Percentiles rank a stretch among this genome's conserved stretches.
These are phyloP conservation scores for Lordiphosa fenestrarum DNA, from an alignment of 2,888 invertebrate genomes.

Conservation along the genomic window DNA sequence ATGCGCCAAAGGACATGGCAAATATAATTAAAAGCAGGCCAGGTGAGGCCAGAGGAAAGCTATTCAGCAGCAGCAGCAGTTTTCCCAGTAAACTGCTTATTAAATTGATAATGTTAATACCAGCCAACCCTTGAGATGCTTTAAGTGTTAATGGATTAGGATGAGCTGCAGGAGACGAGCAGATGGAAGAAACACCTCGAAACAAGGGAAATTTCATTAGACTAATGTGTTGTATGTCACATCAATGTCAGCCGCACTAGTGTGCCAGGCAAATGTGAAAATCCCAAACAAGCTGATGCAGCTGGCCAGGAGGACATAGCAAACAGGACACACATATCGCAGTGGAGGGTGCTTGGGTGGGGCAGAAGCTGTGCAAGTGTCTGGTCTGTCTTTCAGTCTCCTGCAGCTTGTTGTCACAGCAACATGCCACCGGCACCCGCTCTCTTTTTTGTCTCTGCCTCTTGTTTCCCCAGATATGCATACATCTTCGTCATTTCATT, in stretches of 20 bases:
- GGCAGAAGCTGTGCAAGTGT: constrained; percentile 17
- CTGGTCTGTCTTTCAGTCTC: constrained; percentile 44
- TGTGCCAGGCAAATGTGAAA: constrained; percentile 59
- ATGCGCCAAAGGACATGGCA: constrained; percentile 36
- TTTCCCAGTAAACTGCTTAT: constrained; percentile 4
- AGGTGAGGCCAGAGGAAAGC: background rate
- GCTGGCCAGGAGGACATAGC: constrained; percentile 41
- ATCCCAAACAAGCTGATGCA: constrained; percentile 60
- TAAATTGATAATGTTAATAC: constrained; percentile 10
- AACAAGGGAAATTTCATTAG: constrained; percentile 60
- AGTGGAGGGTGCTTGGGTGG: background rate
- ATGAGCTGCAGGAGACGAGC: background rate
- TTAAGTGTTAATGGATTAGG: constrained; percentile 1
- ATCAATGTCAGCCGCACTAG: constrained; percentile 57
- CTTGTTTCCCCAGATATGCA: constrained; percentile 27
- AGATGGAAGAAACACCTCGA: constrained; percentile 2
- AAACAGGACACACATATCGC: constrained; percentile 11
- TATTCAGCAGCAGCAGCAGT: background rate
- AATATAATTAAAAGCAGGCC: constrained; percentile 54
- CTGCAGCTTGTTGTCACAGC: constrained; percentile 58
- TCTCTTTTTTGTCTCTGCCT: constrained; percentile 10
- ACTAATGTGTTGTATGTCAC: constrained; percentile 71
- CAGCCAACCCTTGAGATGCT: background rate
- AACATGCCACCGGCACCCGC: constrained; percentile 35
- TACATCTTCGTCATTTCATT: constrained; percentile 71